Percentiles rank a stretch among this genome's conserved stretches.
Evolutionary conservation across 2,113 vertebrate genomes (phyloP).

Genomic region (Varanus komodoensis): DNA sequence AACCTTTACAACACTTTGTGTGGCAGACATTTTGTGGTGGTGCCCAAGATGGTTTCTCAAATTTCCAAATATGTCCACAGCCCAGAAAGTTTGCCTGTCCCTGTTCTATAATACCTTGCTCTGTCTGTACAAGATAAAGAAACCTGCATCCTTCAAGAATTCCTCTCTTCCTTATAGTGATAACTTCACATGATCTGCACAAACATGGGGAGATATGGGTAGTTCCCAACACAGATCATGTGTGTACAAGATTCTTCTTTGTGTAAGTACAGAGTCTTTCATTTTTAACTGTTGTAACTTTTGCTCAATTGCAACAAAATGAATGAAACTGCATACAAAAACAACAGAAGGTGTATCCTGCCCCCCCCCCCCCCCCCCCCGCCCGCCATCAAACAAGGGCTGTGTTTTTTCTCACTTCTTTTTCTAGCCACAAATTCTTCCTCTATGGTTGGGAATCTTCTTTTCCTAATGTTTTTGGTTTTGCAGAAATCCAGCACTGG

Average conservation of each 20-base stretch:
- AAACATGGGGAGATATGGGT: slow-evolving; percentile 95
- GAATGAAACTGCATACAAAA: not conserved
- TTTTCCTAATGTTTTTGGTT: not conserved
- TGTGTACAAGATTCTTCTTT: slow-evolving; percentile 95
- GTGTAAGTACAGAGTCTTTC: slow-evolving; percentile 82
- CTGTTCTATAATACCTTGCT: not conserved
- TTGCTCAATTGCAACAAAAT: not conserved
- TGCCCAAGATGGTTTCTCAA: no score
- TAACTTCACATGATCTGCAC: slow-evolving; percentile 92
- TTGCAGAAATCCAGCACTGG: not conserved
- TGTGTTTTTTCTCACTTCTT: not conserved
- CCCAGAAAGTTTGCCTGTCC: no score
- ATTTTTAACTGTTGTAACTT: not conserved
- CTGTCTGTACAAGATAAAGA: not conserved
- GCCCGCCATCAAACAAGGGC: not conserved
- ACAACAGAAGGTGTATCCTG: not conserved
- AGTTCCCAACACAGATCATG: slow-evolving; percentile 90
- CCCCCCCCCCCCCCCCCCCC: no score
- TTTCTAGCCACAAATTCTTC: not conserved
- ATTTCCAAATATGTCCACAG: no score
- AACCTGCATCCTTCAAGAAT: slow-evolving; percentile 1
- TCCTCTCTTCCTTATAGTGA: slow-evolving; percentile 76
- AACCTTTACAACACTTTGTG: no score
- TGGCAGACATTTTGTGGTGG: no score
- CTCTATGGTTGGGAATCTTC: not conserved